Evolutionary conservation across 2,797 vertebrate genomes (phyloP).

Genomic region (Leptoclinus maculatus): DNA sequence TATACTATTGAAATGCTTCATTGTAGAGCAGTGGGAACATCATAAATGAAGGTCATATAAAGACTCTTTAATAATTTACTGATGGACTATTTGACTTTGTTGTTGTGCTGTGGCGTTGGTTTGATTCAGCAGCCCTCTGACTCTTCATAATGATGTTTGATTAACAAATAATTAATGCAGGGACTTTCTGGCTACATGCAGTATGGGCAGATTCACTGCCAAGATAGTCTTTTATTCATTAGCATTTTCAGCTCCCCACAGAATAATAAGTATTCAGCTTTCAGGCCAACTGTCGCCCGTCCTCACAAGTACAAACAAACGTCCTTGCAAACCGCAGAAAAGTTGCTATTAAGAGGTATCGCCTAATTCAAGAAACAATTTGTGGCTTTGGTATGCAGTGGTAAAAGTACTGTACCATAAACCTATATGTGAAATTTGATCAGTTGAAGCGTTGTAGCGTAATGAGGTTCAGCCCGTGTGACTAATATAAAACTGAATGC

Average conservation of each 20-base stretch:
- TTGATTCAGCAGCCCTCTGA: slow-evolving; percentile 38
- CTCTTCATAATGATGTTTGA: slow-evolving; percentile 49
- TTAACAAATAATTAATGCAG: slow-evolving; percentile 58
- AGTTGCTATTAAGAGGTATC: slow-evolving; percentile 7
- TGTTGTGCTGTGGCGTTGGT: slow-evolving; percentile 15
- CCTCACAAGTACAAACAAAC: slow-evolving; percentile 38
- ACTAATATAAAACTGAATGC: slow-evolving; percentile 11
- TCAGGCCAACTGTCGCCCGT: slow-evolving; percentile 47
- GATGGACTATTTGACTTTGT: slow-evolving; percentile 28
- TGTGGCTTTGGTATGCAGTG: slow-evolving; percentile 17
- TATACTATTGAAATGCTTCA: not conserved
- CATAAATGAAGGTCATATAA: slow-evolving; percentile 35
- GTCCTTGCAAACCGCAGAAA: slow-evolving; percentile 37
- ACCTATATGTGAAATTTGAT: slow-evolving; percentile 12
- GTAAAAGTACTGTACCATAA: not conserved
- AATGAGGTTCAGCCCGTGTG: slow-evolving; percentile 9
- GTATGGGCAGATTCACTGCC: slow-evolving; percentile 48
- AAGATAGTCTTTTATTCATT: slow-evolving; percentile 60
- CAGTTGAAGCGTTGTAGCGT: not conserved
- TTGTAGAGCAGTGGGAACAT: slow-evolving; percentile 14
- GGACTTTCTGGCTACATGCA: slow-evolving; percentile 33
- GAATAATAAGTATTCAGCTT: slow-evolving; percentile 64
- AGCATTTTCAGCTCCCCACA: slow-evolving; percentile 40
- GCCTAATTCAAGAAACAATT: slow-evolving; percentile 27
- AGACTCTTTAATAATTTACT: slow-evolving; percentile 29